These are phyloP conservation scores for Loxodonta africana DNA, from an alignment of 2,113 vertebrate genomes.

Conservation along the genomic window DNA sequence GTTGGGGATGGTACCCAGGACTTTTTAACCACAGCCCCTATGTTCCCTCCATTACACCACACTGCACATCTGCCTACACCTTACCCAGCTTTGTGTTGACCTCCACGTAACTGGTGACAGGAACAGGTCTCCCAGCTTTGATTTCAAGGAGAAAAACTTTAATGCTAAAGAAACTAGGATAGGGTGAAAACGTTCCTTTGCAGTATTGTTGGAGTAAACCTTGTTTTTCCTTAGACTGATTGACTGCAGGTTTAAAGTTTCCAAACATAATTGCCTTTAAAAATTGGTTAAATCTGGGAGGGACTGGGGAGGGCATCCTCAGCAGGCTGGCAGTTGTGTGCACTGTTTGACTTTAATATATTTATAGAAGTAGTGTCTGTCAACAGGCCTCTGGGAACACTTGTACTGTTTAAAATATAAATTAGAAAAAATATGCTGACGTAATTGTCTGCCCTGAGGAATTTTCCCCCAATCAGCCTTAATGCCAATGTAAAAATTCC, in stretches of 20 bases:
- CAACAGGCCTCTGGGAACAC: conserved; percentile 71
- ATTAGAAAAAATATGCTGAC: conserved; percentile 77
- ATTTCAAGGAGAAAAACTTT: not conserved
- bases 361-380: conserved; percentile 76
- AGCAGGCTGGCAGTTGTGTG: conserved; percentile 32
- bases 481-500: conserved; percentile 51
- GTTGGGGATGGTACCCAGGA: not conserved
- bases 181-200: not conserved
- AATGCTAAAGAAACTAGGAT: not conserved
- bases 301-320: not conserved
- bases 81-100: not conserved
- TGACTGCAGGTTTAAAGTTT: conserved; percentile 65
- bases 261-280: conserved; percentile 70
- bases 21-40: not conserved
- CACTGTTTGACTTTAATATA: conserved; percentile 68
- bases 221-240: conserved; percentile 53
- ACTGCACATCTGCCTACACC: rapidly evolving
- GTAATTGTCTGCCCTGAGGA: conserved; percentile 73
- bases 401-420: conserved; percentile 79
- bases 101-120: not conserved
- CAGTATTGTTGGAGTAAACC: not conserved
- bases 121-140: not conserved
- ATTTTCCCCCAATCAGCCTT: conserved; percentile 67
- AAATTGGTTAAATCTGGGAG: conserved; percentile 61
- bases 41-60: not conserved